Percentiles rank a stretch among this genome's conserved stretches.
Evolutionary conservation across 2,888 invertebrate species (phyloP).

Genomic region (Alloplasta piceator): DNA sequence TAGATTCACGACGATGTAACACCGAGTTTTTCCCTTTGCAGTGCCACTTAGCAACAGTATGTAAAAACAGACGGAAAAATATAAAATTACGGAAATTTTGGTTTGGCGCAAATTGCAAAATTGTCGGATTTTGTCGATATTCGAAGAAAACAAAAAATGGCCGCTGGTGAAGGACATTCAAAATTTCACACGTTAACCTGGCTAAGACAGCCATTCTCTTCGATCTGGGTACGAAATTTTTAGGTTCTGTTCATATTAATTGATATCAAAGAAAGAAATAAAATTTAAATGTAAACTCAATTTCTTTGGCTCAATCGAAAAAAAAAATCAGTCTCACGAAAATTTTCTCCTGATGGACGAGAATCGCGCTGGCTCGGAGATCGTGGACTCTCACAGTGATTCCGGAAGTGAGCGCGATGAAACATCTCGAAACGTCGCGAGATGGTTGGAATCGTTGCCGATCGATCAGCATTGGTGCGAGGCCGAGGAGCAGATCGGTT

Average conservation of each 20-base stretch:
- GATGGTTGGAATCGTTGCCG: slow-evolving; percentile 68
- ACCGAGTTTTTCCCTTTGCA: no score
- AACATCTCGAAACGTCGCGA: slow-evolving; percentile 57
- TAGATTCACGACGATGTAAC: no score
- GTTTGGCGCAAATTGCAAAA: background rate
- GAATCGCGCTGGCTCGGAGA: slow-evolving; percentile 35
- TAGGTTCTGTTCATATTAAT: background rate
- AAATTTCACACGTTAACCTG: slow-evolving; percentile 3
- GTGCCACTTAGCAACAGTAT: no score
- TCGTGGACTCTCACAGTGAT: slow-evolving; percentile 61
- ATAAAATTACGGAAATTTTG: no score
- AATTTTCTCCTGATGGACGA: background rate
- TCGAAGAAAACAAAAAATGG: slow-evolving; percentile 25
- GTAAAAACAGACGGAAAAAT: no score
- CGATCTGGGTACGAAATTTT: slow-evolving; percentile 17
- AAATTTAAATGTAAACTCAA: background rate
- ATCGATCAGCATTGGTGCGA: slow-evolving; percentile 63
- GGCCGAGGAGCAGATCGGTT: slow-evolving; percentile 51
- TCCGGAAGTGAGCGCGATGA: slow-evolving; percentile 68
- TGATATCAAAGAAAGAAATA: background rate
- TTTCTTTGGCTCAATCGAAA: background rate
- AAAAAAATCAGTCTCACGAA: background rate
- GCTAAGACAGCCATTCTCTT: slow-evolving; percentile 7
- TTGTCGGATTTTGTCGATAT: slow-evolving; percentile 4
- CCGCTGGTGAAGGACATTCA: slow-evolving; percentile 26